Conservation (phyloP, 2,113 vertebrate genomes). For the Cochlearius cochlearius region DNA sequence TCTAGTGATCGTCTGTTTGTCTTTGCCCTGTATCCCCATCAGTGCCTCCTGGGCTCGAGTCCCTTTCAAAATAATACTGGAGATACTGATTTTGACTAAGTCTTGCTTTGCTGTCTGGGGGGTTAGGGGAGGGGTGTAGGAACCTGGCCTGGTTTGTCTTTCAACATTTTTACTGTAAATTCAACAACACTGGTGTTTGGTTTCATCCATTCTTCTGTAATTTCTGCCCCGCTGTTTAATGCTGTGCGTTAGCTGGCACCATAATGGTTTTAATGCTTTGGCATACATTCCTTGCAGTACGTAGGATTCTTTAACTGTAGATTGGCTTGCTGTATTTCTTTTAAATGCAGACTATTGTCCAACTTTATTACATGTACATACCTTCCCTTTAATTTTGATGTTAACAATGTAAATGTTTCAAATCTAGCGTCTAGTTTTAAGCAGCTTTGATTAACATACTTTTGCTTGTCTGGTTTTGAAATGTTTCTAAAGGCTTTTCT, state of each 20-base stretch:
- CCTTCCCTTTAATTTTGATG: neutral
- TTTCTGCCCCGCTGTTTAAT: neutral
- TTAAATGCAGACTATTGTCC: neutral
- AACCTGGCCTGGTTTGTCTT: neutral
- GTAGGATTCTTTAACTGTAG: neutral
- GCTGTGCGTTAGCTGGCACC: neutral
- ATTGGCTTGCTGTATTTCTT: neutral
- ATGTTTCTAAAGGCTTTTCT: neutral
- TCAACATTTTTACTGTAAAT: neutral
- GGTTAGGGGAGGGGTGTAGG: neutral
- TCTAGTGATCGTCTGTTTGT: too few species aligned
- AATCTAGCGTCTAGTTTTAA: neutral
- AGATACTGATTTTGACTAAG: neutral
- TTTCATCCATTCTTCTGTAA: neutral
- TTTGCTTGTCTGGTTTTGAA: neutral
- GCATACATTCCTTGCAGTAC: neutral
- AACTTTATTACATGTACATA: neutral
- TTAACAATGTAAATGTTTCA: neutral
- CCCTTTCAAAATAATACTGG: neutral
- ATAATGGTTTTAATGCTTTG: neutral
- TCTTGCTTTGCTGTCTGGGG: neutral
- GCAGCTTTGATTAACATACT: neutral
- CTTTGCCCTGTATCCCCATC: neutral
- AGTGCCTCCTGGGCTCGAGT: neutral
- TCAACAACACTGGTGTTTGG: neutral